Conservation (phyloP, 2,888 invertebrate genomes). For the Steinernema scapterisci region DNA sequence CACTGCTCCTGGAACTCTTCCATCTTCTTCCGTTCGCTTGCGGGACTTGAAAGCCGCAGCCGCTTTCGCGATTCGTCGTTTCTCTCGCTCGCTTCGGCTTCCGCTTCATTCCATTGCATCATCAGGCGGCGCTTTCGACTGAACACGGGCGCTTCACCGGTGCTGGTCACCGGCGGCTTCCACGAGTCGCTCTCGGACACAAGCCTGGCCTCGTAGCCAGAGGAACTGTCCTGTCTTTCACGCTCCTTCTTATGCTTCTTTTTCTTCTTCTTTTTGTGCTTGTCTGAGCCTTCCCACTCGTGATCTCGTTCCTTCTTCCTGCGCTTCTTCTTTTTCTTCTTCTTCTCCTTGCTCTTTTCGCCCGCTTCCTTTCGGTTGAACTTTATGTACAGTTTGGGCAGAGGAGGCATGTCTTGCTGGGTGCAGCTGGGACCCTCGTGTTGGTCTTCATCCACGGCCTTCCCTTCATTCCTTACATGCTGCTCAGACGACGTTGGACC, state of each 20-base stretch:
- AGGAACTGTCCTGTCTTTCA: not conserved
- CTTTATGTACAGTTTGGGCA: conserved; percentile 48
- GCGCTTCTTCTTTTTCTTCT: conserved; percentile 42
- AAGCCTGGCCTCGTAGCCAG: not conserved
- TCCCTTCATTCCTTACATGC: not conserved
- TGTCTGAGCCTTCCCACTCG: conserved; percentile 42
- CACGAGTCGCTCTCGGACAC: not conserved
- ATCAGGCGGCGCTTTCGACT: conserved; percentile 5
- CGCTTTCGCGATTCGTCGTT: not conserved
- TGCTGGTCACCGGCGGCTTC: not conserved
- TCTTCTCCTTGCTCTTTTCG: conserved; percentile 18
- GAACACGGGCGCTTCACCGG: conserved; percentile 1
- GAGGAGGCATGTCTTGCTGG: conserved; percentile 23
- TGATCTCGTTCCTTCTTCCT: conserved; percentile 43
- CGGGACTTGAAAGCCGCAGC: not conserved
- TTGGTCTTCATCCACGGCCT: not conserved
- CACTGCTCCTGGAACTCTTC: not conserved
- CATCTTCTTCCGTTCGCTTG: not conserved
- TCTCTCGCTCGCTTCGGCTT: not conserved
- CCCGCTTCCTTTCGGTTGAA: not conserved
- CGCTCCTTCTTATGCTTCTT: conserved; percentile 37
- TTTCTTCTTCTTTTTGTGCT: conserved; percentile 35
- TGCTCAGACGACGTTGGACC: not conserved
- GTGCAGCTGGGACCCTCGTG: too few relatives aligned
- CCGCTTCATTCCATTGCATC: conserved; percentile 18